Evolutionary conservation across 2,113 vertebrate species (phyloP).

Genomic region (Craseonycteris thonglongyai): DNA sequence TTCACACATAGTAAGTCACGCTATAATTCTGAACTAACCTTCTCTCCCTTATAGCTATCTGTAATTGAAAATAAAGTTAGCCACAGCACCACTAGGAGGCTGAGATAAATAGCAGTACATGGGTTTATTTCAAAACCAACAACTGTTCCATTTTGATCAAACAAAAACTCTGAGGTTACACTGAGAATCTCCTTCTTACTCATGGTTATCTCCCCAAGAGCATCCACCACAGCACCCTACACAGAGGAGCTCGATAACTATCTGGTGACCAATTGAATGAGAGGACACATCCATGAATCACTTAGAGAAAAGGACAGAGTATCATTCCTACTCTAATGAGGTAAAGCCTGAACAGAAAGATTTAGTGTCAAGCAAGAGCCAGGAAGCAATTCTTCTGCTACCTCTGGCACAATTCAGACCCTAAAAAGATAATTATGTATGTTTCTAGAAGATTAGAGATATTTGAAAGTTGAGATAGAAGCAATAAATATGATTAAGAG

Average conservation of each 20-base stretch:
- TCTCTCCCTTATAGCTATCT: background rate
- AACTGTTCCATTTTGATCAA: background rate
- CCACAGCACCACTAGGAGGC: too few species aligned
- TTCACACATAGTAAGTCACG: background rate
- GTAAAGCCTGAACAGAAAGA: constrained; percentile 20
- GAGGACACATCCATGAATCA: background rate
- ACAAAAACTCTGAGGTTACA: background rate
- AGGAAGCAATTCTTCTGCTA: constrained; percentile 33
- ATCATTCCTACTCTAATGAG: background rate
- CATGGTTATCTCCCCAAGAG: background rate
- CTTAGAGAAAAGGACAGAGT: background rate
- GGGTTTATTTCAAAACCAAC: background rate
- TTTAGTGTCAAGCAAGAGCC: background rate
- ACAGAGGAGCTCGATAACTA: background rate
- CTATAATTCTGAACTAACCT: background rate
- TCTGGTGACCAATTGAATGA: background rate
- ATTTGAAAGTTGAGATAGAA: constrained; percentile 54
- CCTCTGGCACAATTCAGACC: background rate
- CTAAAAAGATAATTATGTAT: constrained; percentile 59
- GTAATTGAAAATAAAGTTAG: background rate
- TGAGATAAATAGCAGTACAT: background rate
- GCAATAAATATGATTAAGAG: constrained; percentile 52
- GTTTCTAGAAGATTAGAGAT: constrained; percentile 57
- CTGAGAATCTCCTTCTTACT: background rate
- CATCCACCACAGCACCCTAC: background rate